phyloP scores from a whole-genome alignment of 2,113 vertebrate species.

The Salvelinus namaycush region DNA sequence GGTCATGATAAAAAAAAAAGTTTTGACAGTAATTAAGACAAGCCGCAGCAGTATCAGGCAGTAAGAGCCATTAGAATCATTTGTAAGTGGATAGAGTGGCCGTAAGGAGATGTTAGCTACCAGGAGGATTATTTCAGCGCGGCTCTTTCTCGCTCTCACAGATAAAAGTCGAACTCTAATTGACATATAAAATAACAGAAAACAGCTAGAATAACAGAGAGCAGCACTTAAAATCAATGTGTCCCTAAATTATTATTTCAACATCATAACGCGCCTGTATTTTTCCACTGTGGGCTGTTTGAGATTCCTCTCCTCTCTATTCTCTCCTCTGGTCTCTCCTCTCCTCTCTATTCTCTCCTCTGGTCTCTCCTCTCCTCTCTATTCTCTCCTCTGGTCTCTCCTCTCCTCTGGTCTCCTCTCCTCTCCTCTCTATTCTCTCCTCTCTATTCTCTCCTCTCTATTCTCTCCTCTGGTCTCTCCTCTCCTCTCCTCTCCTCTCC shows the following conservation, averaged over 20 bases:
- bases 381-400: no score
- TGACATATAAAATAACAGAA: constrained; percentile 45
- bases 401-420: no score
- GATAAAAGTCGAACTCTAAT: constrained; percentile 22
- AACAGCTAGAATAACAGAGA: constrained; percentile 32
- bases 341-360: no score
- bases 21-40: constrained; percentile 33
- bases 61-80: constrained; percentile 1
- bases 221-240: constrained; percentile 22
- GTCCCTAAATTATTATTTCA: constrained; percentile 42
- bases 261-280: constrained; percentile 28
- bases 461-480: no score
- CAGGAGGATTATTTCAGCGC: constrained; percentile 6
- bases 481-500: background rate
- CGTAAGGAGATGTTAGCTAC: background rate
- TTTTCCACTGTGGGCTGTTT: constrained; percentile 41
- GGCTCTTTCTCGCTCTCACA: background rate
- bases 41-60: constrained; percentile 11
- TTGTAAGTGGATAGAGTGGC: constrained; percentile 5
- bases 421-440: no score
- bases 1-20: constrained; percentile 16
- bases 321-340: no score
- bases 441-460: no score
- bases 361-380: no score
- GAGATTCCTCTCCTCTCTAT: background rate